These are phyloP conservation scores for Morone saxatilis DNA, from an alignment of 2,113 vertebrate species.

Conservation along the genomic window DNA sequence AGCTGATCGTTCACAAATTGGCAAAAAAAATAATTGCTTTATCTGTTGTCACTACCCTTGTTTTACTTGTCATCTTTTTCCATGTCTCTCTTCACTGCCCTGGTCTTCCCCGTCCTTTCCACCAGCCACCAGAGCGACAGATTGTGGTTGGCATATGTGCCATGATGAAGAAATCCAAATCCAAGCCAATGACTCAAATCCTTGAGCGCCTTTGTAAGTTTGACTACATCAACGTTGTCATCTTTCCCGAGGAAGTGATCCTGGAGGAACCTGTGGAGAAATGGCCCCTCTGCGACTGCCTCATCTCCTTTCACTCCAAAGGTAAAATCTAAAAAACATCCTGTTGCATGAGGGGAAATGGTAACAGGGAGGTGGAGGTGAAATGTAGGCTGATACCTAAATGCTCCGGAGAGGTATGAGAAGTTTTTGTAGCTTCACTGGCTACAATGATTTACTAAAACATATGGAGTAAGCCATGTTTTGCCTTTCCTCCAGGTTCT, in stretches of 20 bases:
- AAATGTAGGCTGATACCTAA: not conserved
- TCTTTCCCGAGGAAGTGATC: conserved; percentile 96
- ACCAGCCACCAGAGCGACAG: conserved; percentile 91
- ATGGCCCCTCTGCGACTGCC: conserved; percentile 96
- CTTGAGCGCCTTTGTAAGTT: conserved; percentile 97
- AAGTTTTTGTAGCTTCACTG: not conserved
- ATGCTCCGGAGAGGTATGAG: not conserved
- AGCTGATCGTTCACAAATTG: not conserved
- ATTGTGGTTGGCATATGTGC: conserved; percentile 98
- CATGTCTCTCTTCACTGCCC: not conserved
- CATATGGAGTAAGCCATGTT: not conserved
- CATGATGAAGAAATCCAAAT: conserved; percentile 99
- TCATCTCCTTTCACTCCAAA: conserved; percentile 99
- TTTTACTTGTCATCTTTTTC: not conserved
- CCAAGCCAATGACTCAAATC: conserved; percentile 98
- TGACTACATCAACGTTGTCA: conserved; percentile 95
- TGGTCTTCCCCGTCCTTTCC: not conserved
- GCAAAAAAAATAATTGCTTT: no score
- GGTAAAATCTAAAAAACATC: conserved; percentile 79
- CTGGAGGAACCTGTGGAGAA: conserved; percentile 95
- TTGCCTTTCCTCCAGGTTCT: no score
- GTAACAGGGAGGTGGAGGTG: not conserved
- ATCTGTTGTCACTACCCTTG: not conserved
- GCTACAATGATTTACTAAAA: not conserved
- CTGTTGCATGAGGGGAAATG: not conserved